Evolutionary conservation across 2,888 invertebrate species (phyloP).

Genomic region (Spisula subtruncata): DNA sequence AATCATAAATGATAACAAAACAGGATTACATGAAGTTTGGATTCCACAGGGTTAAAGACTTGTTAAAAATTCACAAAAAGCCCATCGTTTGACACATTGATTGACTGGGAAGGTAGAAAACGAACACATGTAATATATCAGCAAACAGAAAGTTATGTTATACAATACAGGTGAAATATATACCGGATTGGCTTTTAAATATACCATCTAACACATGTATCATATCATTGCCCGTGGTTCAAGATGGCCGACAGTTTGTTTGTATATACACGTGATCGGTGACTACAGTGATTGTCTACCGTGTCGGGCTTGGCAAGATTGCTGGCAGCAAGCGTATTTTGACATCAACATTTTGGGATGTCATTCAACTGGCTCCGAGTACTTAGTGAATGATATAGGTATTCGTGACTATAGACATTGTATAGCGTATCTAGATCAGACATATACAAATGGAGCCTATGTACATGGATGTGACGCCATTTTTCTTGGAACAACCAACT

Average conservation of each 20-base stretch:
- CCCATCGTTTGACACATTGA: conserved; percentile 17
- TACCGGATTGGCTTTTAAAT: conserved; percentile 14
- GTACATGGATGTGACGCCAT: not conserved
- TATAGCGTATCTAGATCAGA: not conserved
- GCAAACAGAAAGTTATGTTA: not conserved
- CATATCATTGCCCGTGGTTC: conserved; percentile 20
- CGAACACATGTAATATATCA: conserved; percentile 28
- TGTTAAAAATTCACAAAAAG: conserved; percentile 21
- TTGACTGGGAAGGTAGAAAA: conserved; percentile 19
- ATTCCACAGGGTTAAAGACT: conserved; percentile 27
- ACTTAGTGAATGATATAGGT: conserved; percentile 15
- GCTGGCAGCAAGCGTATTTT: conserved; percentile 6
- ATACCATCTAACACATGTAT: not conserved
- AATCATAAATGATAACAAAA: conserved; percentile 23
- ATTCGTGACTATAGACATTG: not conserved
- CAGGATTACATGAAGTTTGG: conserved; percentile 1
- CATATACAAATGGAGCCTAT: not conserved
- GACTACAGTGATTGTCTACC: not conserved
- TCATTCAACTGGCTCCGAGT: not conserved
- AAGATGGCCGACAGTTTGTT: not conserved
- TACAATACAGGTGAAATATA: conserved; percentile 24
- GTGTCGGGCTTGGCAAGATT: not conserved
- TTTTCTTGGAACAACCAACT: not conserved
- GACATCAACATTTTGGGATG: conserved; percentile 13
- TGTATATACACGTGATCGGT: not conserved